Conservation (phyloP, 2,888 invertebrate genomes). For the Melanostoma scalare region DNA sequence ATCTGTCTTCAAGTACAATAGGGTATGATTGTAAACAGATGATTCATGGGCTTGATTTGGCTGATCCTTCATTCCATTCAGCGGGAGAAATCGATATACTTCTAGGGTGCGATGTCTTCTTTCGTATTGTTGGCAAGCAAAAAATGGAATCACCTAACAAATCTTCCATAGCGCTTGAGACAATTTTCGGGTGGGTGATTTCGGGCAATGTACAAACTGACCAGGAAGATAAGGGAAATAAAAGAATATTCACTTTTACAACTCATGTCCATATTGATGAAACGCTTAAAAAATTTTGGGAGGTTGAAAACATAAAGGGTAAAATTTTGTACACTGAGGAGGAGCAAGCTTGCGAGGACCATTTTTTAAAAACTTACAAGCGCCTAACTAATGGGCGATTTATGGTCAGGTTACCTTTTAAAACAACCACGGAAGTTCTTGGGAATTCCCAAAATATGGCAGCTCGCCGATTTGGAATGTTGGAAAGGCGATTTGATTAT, state of each 20-base stretch:
- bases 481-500: slow-evolving; percentile 3
- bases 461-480: slow-evolving; percentile 9
- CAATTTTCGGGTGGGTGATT: slow-evolving; percentile 2
- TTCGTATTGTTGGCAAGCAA: slow-evolving; percentile 7
- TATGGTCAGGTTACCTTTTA: slow-evolving; percentile 7
- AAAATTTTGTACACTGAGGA: slow-evolving; percentile 21
- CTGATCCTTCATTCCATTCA: background rate
- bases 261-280: slow-evolving; percentile 2
- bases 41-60: background rate
- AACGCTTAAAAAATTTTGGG: slow-evolving; percentile 12
- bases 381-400: background rate
- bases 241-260: slow-evolving; percentile 2
- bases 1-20: background rate
- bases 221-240: background rate
- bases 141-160: background rate
- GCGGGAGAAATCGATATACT: background rate
- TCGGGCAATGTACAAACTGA: background rate
- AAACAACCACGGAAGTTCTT: background rate
- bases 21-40: slow-evolving; percentile 4
- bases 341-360: background rate
- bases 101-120: slow-evolving; percentile 7
- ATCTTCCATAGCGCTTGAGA: background rate
- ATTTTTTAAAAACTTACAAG: slow-evolving; percentile 5
- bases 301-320: background rate
- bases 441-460: slow-evolving; percentile 13